Evolutionary conservation across 1,140 invertebrate species (phyloP).

Genomic region (Daktulosphaira vitifoliae): DNA sequence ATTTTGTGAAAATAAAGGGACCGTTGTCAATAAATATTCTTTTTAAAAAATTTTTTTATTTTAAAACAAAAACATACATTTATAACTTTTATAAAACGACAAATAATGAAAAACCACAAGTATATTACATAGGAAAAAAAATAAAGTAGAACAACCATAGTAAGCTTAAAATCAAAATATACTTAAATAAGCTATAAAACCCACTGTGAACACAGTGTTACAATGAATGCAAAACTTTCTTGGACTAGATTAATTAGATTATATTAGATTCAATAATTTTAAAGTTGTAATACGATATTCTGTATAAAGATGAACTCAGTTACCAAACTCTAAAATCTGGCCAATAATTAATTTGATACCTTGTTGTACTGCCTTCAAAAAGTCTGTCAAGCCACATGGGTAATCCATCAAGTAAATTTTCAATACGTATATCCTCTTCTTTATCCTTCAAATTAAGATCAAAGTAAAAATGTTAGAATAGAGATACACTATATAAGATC

Average conservation of each 20-base stretch:
- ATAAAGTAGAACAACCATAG: neutral
- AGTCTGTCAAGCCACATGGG: constrained; percentile 93
- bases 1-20: constrained; percentile 30
- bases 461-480: too few species aligned
- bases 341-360: constrained; percentile 96
- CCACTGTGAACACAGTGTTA: neutral
- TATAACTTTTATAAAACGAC: constrained; percentile 6
- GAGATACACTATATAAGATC: neutral
- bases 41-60: constrained; percentile 8
- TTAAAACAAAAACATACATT: neutral
- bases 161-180: constrained; percentile 12
- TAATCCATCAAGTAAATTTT: constrained; percentile 80
- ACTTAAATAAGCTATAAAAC: constrained; percentile 11
- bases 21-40: constrained; percentile 12
- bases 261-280: constrained; percentile 10
- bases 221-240: neutral
- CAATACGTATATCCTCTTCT: constrained; percentile 43
- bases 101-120: constrained; percentile 29
- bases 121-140: constrained; percentile 23
- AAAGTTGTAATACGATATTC: constrained; percentile 9
- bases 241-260: constrained; percentile 15
- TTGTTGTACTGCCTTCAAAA: constrained; percentile 88
- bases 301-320: neutral
- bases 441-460: constrained; percentile 18
- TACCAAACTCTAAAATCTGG: constrained; percentile 62